Evolutionary conservation across 1,140 invertebrate species (phyloP), one percentile per base, ranked within the genome.

Genomic region (Drosophila aff.): DNA sequence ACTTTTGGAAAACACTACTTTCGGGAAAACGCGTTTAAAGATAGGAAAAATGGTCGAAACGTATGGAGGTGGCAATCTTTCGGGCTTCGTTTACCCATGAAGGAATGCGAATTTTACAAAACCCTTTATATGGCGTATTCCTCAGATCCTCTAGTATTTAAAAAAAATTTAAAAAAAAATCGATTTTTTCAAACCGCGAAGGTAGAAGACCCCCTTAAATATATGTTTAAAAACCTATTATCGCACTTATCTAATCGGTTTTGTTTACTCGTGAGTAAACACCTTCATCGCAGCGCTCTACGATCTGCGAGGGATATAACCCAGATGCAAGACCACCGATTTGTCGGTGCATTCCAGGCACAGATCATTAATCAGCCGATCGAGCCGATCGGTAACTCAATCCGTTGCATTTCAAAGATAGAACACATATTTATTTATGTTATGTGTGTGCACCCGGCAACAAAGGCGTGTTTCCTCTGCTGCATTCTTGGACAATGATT

Each of bases 401-500:
- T 73, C 53, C 69, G n/a, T 18, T 43, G 68, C 40, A 73, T 40
- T 60, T 50, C 67, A 71, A 28, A 59, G 57, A 61, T 57, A 66
- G 50, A 81, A 64, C 44, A 16, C 3, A 40, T 38, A 44, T 23
- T 46, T 68, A 69, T 67, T 63, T 55, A 36, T 36, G 46, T 55
- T 40, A 60, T 31, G n/a, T 50, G 26, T 40, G 36, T 81, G 52
- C 60, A 21, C 59, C 46, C 55, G 49, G 59, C 59, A 64, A 72
- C 58, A 47, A 62, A 69, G 75, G 76, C 63, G 76, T 73, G 66
- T 76, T 82, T 76, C 79, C 59, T 49, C 38, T 62, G 60, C 41
- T 66, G 69, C 82, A 86, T 86, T 86, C 83, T 68, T 76, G 41
- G 40, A 61, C 47, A 78, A 53, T 76, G 71, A 76, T 61, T 83